Percentiles rank a stretch among this genome's conserved stretches.
Evolutionary conservation across 2,888 invertebrate species (phyloP).

Genomic region (Drosophila neonasuta): DNA sequence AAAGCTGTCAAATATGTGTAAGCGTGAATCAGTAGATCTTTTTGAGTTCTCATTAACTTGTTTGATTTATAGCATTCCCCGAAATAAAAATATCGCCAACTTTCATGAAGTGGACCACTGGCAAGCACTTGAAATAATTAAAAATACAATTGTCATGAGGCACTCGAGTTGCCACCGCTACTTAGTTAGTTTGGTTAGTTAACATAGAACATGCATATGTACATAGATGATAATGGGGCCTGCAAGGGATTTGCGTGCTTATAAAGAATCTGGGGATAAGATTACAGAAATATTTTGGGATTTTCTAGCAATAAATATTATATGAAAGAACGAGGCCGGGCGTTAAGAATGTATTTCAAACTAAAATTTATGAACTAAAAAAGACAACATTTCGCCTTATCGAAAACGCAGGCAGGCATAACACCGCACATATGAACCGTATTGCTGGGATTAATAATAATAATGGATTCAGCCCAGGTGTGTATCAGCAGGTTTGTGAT

Average conservation of each 20-base stretch:
- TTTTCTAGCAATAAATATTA: constrained; percentile 56
- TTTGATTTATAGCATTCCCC: neutral
- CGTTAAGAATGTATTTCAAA: constrained; percentile 11
- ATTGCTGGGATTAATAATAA: constrained; percentile 25
- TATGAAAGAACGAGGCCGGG: constrained; percentile 7
- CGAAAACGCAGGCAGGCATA: constrained; percentile 1
- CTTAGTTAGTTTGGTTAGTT: no score
- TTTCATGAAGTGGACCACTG: neutral
- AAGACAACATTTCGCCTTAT: constrained; percentile 41
- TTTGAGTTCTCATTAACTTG: no score
- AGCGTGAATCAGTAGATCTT: neutral
- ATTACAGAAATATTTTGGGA: constrained; percentile 43
- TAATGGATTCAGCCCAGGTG: constrained; percentile 18
- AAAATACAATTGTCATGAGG: constrained; percentile 18
- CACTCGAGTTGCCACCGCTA: constrained; percentile 7
- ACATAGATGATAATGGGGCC: neutral
- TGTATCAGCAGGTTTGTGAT: constrained; percentile 6
- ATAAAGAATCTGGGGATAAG: constrained; percentile 49
- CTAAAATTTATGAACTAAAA: constrained; percentile 34
- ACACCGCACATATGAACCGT: constrained; percentile 2
- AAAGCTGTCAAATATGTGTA: neutral
- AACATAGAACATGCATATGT: no score
- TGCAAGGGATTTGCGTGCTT: neutral
- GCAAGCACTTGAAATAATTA: constrained; percentile 17
- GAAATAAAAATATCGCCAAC: neutral